Conservation (phyloP, 2,888 invertebrate genomes). For the Homarus gammarus region DNA sequence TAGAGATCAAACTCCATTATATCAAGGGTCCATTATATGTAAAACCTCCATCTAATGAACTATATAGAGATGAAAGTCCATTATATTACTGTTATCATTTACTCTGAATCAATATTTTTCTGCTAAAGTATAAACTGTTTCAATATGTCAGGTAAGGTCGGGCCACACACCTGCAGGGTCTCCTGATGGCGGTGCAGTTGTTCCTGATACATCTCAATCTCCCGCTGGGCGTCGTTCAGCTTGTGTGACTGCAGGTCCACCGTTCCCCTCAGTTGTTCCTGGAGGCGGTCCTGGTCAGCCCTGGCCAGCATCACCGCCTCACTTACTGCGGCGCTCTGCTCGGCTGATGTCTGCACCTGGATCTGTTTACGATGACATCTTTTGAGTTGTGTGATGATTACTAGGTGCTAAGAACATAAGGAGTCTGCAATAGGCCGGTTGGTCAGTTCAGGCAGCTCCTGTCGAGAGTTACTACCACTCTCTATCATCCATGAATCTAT, state of each 20-base stretch:
- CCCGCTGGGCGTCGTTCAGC: constrained; percentile 51
- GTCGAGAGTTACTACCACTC: no score
- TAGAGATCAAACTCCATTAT: no score
- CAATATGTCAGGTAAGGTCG: no score
- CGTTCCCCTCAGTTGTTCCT: constrained; percentile 35
- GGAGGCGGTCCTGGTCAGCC: constrained; percentile 36
- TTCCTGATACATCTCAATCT: constrained; percentile 67
- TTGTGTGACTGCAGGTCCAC: constrained; percentile 51
- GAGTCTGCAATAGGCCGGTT: no score
- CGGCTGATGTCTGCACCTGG: constrained; percentile 41
- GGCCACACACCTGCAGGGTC: constrained; percentile 44
- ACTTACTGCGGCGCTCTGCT: constrained; percentile 32
- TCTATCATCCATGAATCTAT: no score
- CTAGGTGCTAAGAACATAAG: no score
- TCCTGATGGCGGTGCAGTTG: constrained; percentile 49
- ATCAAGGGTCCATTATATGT: no score
- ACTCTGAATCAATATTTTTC: background rate
- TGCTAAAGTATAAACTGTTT: background rate
- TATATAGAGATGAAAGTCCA: no score
- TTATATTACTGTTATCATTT: background rate
- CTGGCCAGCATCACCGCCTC: constrained; percentile 28
- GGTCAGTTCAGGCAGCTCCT: no score
- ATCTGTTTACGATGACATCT: constrained; percentile 11
- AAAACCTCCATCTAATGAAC: no score
- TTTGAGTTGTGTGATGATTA: no score